A percentile compares a stretch with the other conserved stretches of the same genome.
phyloP scores from a whole-genome alignment of 2,797 vertebrate genomes.

The Micrastur ruficollis region DNA sequence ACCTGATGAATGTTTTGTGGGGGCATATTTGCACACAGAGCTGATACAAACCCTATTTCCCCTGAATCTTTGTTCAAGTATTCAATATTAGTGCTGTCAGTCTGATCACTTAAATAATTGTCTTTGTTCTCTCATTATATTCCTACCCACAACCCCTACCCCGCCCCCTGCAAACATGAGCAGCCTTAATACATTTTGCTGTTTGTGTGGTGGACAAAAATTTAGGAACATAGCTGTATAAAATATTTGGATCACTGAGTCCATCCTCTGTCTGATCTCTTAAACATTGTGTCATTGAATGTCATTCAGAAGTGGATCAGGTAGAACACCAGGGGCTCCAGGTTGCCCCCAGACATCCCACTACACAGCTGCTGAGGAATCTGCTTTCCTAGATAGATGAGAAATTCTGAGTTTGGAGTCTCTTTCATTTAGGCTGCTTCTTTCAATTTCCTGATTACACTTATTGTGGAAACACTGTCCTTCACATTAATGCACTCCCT shows the following conservation, averaged over 20 bases:
- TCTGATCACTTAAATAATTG: background rate
- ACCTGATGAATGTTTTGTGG: background rate
- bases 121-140: background rate
- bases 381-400: background rate
- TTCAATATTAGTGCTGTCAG: background rate
- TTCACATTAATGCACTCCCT: background rate
- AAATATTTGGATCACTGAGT: background rate
- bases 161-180: background rate
- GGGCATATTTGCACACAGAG: background rate
- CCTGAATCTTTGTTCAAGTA: background rate
- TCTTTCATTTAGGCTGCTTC: background rate
- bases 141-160: background rate
- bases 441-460: background rate
- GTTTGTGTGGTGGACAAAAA: background rate
- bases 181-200: background rate
- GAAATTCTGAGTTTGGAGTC: background rate
- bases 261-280: background rate
- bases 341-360: background rate
- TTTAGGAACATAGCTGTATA: background rate
- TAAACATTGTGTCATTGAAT: background rate
- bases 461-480: background rate
- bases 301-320: background rate
- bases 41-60: background rate
- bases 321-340: rapidly evolving
- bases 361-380: background rate